These are phyloP conservation scores for Peromyscus eremicus DNA, from an alignment of 2,797 vertebrate genomes.

Conservation along the genomic window DNA sequence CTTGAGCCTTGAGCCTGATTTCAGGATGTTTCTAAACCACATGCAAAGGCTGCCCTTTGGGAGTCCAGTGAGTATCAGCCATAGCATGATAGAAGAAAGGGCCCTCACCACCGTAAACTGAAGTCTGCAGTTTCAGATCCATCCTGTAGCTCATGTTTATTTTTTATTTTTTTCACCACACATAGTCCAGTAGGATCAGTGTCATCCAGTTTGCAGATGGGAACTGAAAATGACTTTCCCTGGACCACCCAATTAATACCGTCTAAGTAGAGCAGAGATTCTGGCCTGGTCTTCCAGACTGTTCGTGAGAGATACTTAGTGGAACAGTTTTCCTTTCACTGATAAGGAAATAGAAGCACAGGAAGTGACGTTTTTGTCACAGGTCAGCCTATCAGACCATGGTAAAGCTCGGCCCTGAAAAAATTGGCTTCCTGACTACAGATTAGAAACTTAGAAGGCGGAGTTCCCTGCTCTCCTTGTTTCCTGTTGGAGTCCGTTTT, in stretches of 20 bases:
- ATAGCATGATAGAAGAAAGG: background rate
- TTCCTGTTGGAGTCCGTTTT: background rate
- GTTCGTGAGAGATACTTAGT: background rate
- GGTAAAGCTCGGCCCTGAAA: background rate
- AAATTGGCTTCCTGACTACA: slow-evolving; percentile 30
- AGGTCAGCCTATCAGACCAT: background rate
- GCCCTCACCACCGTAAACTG: background rate
- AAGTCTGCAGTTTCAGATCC: background rate
- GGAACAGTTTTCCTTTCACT: background rate
- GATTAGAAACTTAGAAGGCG: background rate
- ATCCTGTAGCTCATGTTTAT: background rate
- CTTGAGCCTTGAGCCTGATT: background rate
- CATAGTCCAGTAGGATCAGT: background rate
- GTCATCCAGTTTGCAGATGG: slow-evolving; percentile 28
- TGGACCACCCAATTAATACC: background rate
- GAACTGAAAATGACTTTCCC: slow-evolving; percentile 28
- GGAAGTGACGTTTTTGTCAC: background rate
- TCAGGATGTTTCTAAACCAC: slow-evolving; percentile 26
- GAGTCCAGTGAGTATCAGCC: background rate
- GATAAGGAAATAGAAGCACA: slow-evolving; percentile 42
- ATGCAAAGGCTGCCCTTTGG: background rate
- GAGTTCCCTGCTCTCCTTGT: slow-evolving; percentile 2
- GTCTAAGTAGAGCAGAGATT: background rate
- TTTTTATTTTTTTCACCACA: background rate
- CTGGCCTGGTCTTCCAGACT: background rate